Evolutionary conservation across 2,888 invertebrate species (phyloP), one percentile per base, ranked within the genome.

Genomic region (Mimumesa dahlbomi): DNA sequence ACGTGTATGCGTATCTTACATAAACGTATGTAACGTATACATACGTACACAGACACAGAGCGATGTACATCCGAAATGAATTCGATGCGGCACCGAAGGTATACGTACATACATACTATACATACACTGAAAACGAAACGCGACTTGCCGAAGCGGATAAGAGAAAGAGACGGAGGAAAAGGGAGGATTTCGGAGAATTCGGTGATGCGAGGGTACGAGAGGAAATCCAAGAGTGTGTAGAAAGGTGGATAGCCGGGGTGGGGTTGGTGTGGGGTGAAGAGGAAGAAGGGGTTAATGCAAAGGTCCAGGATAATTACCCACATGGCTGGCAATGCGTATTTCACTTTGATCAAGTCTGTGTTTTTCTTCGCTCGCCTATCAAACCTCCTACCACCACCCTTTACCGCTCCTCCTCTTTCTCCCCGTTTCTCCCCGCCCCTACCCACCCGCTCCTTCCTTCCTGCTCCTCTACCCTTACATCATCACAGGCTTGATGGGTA

Each of bases 251-350:
- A 63, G 57, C 61, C 45, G 25, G 40, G 19, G 49, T 40, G 14
- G 52, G 70, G 42, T 45, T 50, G 65, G 50, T 29, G 58, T 57
- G 50, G 64, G 50, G 59, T 53, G 62, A 63, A 45, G 54, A 65
- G 59, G 67, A 66, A 58, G 68, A 86, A 84, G 83, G 87, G 84
- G 86, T 84, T 86, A 85, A 85, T 84, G 87, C 85, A 87, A 88
- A 89, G 88, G 87, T 88, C 86, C 85, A 85, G 83, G 87, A 86
- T 89, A 89, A 89, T 89, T 89, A 89, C 88, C 89, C 89, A 88
- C 89, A 89, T 89, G 89, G 87, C 84, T 84, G 86, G 84, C 84
- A 85, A 86, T 87, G 85, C 87, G 86, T 85, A 88, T 86, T 88
- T 85, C 83, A 85, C 88, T 89, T 89, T 89, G 89, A 88, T 89